Base-by-base conservation (phyloP, 1,140 invertebrate genomes). In the Andrena cerasifolii region DNA sequence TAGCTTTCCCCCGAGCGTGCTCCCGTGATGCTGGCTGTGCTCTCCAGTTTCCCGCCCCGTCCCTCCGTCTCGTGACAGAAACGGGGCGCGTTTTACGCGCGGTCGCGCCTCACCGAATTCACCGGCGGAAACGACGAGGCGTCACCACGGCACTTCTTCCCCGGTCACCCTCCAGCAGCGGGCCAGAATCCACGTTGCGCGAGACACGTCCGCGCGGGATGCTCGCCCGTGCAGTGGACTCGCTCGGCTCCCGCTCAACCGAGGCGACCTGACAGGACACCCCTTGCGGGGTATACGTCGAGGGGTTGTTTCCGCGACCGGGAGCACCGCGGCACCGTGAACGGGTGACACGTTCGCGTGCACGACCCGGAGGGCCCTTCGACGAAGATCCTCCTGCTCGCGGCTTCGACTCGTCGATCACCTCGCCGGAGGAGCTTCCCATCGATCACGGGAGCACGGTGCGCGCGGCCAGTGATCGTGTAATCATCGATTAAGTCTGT, bases 1-100 rank as follows among this genome's bases (percentile, higher is more conserved):
- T 56, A 67, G 54, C 59, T 80, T 65, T 72, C 61, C 79, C 83
- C 85, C 85, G 74, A 79, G 77, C 49, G 74, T 83, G 77, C 45
- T 80, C 36, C 40, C 79, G 82, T 62, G 78, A 80, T 83, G 82
- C 81, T 80, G 76, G 59, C 33, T 21, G 62, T 53, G 63, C 68
- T 49, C 3, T 5, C 10, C 49, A 14, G 49, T 74, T 65, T 74
- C 0, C 21, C 65, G 6, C 3, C 40, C 10, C 16, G 40, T 68
- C 26, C 16, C 51, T 21, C 53, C 47, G 72, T 75, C 40, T 76
- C 51, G 65, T 70, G 71, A 68, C 72, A 75, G n/a, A 71, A 68
- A 68, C 65, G 31, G 7, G 28, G 1, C 4, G 2, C 7, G 14
- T 58, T 40, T 33, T 14, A 1, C 26, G 18, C 24, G 24, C 21